Conservation (phyloP, 1,140 invertebrate genomes). For the Episyrphus balteatus region DNA sequence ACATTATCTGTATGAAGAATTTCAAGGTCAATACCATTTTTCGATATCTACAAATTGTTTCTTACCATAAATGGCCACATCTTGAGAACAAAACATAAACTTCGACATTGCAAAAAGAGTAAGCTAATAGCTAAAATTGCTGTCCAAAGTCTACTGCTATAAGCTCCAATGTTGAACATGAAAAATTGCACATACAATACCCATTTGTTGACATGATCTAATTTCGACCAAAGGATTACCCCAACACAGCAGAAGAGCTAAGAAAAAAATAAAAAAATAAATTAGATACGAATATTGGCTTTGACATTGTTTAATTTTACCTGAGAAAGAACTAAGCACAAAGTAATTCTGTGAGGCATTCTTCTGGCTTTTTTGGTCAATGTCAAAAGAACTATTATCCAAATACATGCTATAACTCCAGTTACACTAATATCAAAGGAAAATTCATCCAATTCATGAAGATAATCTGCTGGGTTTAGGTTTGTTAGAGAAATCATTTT, state of each 20-base stretch:
- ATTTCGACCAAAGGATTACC: constrained; percentile 54
- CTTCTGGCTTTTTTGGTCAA: constrained; percentile 62
- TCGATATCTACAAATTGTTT: background rate
- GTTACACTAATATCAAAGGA: constrained; percentile 74
- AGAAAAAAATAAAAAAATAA: constrained; percentile 4
- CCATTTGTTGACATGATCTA: constrained; percentile 40
- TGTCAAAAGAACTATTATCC: constrained; percentile 69
- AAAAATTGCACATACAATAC: constrained; percentile 58
- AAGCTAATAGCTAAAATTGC: constrained; percentile 66
- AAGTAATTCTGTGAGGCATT: constrained; percentile 72
- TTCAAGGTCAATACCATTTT: background rate
- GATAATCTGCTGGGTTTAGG: constrained; percentile 54
- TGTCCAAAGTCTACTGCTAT: constrained; percentile 73
- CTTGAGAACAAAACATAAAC: constrained; percentile 66
- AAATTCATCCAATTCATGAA: constrained; percentile 63
- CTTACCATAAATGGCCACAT: constrained; percentile 46
- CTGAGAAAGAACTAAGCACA: constrained; percentile 69
- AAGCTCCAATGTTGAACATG: constrained; percentile 59
- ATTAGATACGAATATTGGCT: background rate
- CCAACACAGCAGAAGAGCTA: constrained; percentile 51
- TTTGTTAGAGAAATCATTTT: constrained; percentile 76
- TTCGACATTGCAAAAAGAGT: constrained; percentile 69
- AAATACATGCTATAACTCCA: constrained; percentile 60
- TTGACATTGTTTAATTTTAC: constrained; percentile 37
- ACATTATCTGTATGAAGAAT: constrained; percentile 47